phyloP scores from a whole-genome alignment of 2,797 vertebrate genomes.

The Trichosurus vulpecula region DNA sequence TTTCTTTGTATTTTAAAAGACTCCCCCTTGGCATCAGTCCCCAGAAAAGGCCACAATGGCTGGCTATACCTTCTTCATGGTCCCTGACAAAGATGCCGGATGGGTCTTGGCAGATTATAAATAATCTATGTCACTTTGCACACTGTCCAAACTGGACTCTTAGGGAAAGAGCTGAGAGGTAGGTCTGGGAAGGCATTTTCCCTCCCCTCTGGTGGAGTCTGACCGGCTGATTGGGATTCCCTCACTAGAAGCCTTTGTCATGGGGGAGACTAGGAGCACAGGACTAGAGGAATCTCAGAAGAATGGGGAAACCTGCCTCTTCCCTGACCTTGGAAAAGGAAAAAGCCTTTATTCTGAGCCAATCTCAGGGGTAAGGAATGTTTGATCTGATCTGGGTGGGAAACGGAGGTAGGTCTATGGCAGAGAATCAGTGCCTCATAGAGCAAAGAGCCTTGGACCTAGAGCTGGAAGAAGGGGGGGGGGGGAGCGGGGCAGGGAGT shows the following conservation, averaged over 20 bases:
- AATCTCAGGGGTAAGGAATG: background rate
- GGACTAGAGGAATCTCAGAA: background rate
- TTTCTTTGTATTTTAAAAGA: background rate
- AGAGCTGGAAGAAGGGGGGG: background rate
- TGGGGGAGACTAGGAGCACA: background rate
- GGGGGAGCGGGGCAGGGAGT: too few relatives aligned
- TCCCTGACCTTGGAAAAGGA: background rate
- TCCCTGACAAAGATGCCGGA: background rate
- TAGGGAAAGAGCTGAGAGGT: background rate
- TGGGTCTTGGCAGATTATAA: background rate
- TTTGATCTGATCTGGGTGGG: background rate
- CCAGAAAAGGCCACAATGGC: background rate
- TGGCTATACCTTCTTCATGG: background rate
- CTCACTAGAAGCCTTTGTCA: background rate
- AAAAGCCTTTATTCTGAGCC: background rate
- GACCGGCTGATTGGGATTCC: background rate
- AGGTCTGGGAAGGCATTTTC: background rate
- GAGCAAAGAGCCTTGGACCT: background rate
- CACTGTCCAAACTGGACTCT: background rate
- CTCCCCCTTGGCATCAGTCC: background rate
- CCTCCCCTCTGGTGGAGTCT: background rate
- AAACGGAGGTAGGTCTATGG: background rate
- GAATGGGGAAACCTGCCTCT: background rate
- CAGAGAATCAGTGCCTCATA: background rate
- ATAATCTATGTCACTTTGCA: background rate